Evolutionary conservation across 2,888 invertebrate genomes (phyloP).

Genomic region (Sminthurinus aureus): DNA sequence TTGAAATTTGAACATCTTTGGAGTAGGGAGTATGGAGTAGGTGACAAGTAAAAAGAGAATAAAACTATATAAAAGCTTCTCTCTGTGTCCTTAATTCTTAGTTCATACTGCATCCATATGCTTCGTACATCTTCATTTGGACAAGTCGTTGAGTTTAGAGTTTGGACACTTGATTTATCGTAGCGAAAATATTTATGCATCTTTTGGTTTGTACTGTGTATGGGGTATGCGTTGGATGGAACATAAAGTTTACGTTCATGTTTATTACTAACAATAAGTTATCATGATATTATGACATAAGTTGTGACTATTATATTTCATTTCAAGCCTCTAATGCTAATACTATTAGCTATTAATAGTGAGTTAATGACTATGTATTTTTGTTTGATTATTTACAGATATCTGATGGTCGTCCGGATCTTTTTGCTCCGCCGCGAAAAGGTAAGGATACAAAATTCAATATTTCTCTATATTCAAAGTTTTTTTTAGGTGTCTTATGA

Average conservation of each 20-base stretch:
- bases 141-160: not conserved
- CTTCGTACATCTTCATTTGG: not conserved
- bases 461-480: not conserved
- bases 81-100: too few relatives aligned
- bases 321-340: not conserved
- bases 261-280: not conserved
- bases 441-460: constrained; percentile 63
- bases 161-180: not conserved
- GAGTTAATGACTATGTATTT: constrained; percentile 3
- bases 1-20: too few relatives aligned
- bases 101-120: too few relatives aligned
- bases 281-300: not conserved
- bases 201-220: too few relatives aligned
- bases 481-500: not conserved
- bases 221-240: too few relatives aligned
- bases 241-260: not conserved
- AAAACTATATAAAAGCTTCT: too few relatives aligned
- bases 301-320: not conserved
- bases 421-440: constrained; percentile 72
- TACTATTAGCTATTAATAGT: not conserved
- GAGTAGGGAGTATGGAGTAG: too few relatives aligned
- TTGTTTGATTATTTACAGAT: constrained; percentile 66
- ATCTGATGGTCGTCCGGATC: constrained; percentile 78
- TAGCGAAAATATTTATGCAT: not conserved
- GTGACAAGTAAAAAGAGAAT: too few relatives aligned